Evolutionary conservation across 2,888 invertebrate species (phyloP).

Genomic region (Cryptus armator): DNA sequence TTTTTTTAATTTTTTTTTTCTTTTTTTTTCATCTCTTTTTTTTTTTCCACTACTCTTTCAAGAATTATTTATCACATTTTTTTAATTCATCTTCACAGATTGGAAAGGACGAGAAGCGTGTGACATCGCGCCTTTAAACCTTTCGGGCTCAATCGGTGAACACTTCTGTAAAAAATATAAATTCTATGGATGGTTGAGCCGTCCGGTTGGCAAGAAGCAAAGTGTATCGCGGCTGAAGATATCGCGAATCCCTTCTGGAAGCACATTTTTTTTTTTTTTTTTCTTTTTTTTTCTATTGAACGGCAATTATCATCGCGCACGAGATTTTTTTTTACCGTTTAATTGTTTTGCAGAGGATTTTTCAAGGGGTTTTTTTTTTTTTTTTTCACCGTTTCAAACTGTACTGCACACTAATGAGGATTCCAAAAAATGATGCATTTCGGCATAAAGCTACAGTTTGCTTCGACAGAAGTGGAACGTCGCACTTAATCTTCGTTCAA

Average conservation of each 20-base stretch:
- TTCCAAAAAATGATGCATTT: conserved; percentile 66
- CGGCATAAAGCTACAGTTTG: conserved; percentile 52
- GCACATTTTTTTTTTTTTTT: conserved; percentile 64
- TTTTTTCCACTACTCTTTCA: conserved; percentile 65
- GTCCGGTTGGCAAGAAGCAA: conserved; percentile 77
- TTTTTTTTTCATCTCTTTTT: conserved; percentile 67
- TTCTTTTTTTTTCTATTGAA: conserved; percentile 51
- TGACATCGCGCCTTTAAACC: conserved; percentile 79
- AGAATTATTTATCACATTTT: conserved; percentile 73
- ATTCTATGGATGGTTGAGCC: conserved; percentile 84
- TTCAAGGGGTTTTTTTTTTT: conserved; percentile 64
- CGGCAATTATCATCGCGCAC: conserved; percentile 51
- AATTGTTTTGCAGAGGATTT: conserved; percentile 71
- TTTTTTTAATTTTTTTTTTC: conserved; percentile 67
- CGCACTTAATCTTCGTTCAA: conserved; percentile 72
- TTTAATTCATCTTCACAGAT: conserved; percentile 81
- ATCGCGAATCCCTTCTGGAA: conserved; percentile 75
- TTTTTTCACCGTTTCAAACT: conserved; percentile 45
- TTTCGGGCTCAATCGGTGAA: conserved; percentile 83
- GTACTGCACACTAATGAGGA: conserved; percentile 63
- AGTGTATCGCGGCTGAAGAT: conserved; percentile 72
- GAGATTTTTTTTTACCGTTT: conserved; percentile 41
- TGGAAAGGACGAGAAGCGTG: conserved; percentile 81
- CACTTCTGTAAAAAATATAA: conserved; percentile 85
- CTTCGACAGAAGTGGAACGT: conserved; percentile 72